phyloP scores from a whole-genome alignment of 2,797 vertebrate species.

The Orestias chungarensis region DNA sequence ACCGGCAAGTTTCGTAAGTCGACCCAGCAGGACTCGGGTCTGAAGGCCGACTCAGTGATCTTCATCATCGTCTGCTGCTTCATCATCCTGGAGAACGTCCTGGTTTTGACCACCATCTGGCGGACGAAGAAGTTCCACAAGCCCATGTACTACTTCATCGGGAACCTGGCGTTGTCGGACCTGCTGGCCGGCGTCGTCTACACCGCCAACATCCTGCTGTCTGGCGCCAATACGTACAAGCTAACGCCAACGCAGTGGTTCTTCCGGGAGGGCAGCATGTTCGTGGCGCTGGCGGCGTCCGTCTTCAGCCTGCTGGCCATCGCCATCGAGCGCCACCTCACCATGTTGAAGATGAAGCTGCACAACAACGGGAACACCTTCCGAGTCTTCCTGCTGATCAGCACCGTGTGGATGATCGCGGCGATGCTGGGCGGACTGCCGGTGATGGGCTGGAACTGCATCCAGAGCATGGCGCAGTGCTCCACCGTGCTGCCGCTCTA shows the following conservation, averaged over 20 bases:
- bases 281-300: slow-evolving; percentile 93
- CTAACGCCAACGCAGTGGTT: slow-evolving; percentile 94
- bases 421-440: slow-evolving; percentile 89
- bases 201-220: slow-evolving; percentile 92
- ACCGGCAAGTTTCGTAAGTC: slow-evolving; percentile 90
- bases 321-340: slow-evolving; percentile 96
- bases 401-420: slow-evolving; percentile 92
- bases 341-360: slow-evolving; percentile 98
- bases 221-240: slow-evolving; percentile 91
- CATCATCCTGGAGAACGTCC: slow-evolving; percentile 95
- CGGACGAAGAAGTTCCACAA: slow-evolving; percentile 99
- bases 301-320: slow-evolving; percentile 97
- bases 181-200: slow-evolving; percentile 94
- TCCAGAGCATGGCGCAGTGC: slow-evolving; percentile 81
- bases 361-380: slow-evolving; percentile 92
- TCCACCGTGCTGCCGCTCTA: slow-evolving; percentile 97
- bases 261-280: slow-evolving; percentile 95
- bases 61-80: slow-evolving; percentile 97
- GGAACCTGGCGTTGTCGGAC: slow-evolving; percentile 97
- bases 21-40: slow-evolving; percentile 76
- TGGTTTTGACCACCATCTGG: slow-evolving; percentile 96
- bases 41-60: slow-evolving; percentile 90
- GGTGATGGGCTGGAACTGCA: slow-evolving; percentile 97
- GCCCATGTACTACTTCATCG: slow-evolving; percentile 99
- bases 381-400: slow-evolving; percentile 95